Conservation (phyloP, 2,888 invertebrate genomes). For the Mimumesa dahlbomi region DNA sequence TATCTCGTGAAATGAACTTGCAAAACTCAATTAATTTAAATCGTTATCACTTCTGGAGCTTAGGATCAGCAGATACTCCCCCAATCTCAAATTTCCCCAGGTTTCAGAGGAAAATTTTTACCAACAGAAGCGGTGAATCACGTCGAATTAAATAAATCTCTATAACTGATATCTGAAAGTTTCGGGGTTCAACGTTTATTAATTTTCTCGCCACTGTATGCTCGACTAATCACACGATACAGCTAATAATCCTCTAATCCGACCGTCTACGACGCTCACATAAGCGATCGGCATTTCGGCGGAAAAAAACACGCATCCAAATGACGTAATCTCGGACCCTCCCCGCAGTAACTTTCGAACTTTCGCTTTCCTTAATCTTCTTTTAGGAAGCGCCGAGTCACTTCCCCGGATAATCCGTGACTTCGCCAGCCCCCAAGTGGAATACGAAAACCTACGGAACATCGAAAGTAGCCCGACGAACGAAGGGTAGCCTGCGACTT, state of each 20-base stretch:
- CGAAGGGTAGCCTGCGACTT: not conserved
- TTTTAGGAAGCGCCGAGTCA: not conserved
- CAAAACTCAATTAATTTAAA: too few species aligned
- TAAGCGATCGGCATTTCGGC: not conserved
- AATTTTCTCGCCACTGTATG: too few species aligned
- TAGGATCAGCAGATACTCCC: too few species aligned
- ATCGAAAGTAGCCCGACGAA: not conserved
- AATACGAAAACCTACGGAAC: not conserved
- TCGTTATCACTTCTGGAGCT: too few species aligned
- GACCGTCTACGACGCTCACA: not conserved
- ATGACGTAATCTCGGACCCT: not conserved
- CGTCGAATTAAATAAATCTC: too few species aligned
- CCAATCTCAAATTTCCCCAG: too few species aligned
- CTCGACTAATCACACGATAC: too few species aligned
- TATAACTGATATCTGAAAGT: too few species aligned
- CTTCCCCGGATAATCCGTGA: not conserved
- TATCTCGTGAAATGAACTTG: too few species aligned
- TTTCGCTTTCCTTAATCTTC: slow-evolving; percentile 3
- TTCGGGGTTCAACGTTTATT: too few species aligned
- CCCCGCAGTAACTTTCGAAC: not conserved
- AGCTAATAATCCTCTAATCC: not conserved
- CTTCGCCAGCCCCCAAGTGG: not conserved
- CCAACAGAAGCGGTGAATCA: too few species aligned
- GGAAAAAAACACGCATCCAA: not conserved
- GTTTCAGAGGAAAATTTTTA: too few species aligned